Evolutionary conservation across 2,888 invertebrate species (phyloP), one percentile per base, ranked within the genome.

Genomic region (Barypeithes pellucidus): DNA sequence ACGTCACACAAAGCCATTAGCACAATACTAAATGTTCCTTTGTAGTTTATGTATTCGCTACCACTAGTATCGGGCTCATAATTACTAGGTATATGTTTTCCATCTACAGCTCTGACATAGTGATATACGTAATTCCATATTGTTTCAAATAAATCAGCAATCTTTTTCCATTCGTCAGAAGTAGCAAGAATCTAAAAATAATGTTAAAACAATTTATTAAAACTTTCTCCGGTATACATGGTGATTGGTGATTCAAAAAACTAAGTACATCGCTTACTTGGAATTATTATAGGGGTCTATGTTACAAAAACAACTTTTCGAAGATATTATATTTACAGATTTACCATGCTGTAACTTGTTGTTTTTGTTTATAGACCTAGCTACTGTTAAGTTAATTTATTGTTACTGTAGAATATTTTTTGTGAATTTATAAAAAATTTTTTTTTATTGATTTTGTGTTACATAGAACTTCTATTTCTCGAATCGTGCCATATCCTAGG

Each of bases 51-150:
- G 14, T 43, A 43, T 43, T 43, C 43, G 14, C 43, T 4, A 43
- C 43, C 43, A 43, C 43, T 8, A 33, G 14, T 5, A 43, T 43
- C 8, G 43, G 43, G 14, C n/a, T n/a, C n/a, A 43, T 4, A n/a
- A 43, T 43, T n/a, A 43, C 43, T 43, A 43, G n/a, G n/a, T n/a
- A n/a, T n/a, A n/a, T 43, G 43, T 43, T 43, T 43, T n/a, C n/a
- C 43, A 4, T n/a, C 43, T 43, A 43, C 14, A 43, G 12, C 43
- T 2, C 43, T 14, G 14, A 43, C 14, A n/a, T 14, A 43, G 43
- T 43, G 43, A n/a, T n/a, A n/a, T 4, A 14, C n/a, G 14, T n/a
- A 43, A 43, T 43, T 43, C n/a, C 43, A 43, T 43, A 12, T 5
- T 5, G 12, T n/a, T 43, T n/a, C 14, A n/a, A 43, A 43, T 43